Conservation (phyloP, 2,113 vertebrate genomes). For the pig (Sus scrofa) region T2T-Sscrofa CM000813.6:44245501-44246000, state of each 20-base stretch:
- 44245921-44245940: slow-evolving; percentile 61
- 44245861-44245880: neutral
- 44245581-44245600: slow-evolving; percentile 78
- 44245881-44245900: neutral
- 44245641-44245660: slow-evolving; percentile 48
- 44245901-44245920: slow-evolving; percentile 49
- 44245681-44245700: neutral
- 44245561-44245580: slow-evolving; percentile 70
- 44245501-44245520: slow-evolving; percentile 21
- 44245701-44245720: slow-evolving; percentile 35
- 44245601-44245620: slow-evolving; percentile 14
- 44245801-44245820: neutral
- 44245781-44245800: neutral
- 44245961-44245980: slow-evolving; percentile 12
- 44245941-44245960: neutral
- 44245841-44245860: neutral
- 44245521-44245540: slow-evolving; percentile 47
- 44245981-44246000: slow-evolving; percentile 53
- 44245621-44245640: slow-evolving; percentile 67
- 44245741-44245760: neutral
- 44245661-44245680: slow-evolving; percentile 48
- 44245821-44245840: neutral
- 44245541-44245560: slow-evolving; percentile 52
- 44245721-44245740: neutral
- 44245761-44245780: neutral